These are phyloP conservation scores for Scaptomyza hsui DNA, from an alignment of 1,140 invertebrate genomes.

Conservation along the genomic window DNA sequence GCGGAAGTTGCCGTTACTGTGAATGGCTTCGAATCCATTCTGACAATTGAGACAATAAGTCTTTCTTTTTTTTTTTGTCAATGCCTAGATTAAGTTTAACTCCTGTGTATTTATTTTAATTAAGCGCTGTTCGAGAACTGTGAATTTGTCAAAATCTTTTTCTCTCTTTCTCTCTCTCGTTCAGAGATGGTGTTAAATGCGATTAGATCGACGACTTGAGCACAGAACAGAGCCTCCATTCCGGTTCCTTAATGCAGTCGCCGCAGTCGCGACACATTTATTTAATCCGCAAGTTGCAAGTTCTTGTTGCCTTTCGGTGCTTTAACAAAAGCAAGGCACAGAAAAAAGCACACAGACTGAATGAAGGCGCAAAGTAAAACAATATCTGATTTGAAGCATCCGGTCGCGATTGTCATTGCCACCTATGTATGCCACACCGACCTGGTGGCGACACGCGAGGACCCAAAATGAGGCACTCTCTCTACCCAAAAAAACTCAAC, in stretches of 20 bases:
- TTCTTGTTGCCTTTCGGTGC: slow-evolving; percentile 40
- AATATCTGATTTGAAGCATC: slow-evolving; percentile 83
- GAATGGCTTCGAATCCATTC: slow-evolving; percentile 24
- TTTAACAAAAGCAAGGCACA: slow-evolving; percentile 59
- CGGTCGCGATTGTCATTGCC: slow-evolving; percentile 82
- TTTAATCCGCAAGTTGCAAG: slow-evolving; percentile 69
- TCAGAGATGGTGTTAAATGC: slow-evolving; percentile 54
- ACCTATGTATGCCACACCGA: slow-evolving; percentile 72
- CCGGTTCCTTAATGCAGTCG: slow-evolving; percentile 38
- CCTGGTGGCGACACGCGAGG: too few species aligned
- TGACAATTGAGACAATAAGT: slow-evolving; percentile 73
- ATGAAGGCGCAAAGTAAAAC: slow-evolving; percentile 81
- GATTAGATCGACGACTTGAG: slow-evolving; percentile 68
- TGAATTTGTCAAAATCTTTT: slow-evolving; percentile 66
- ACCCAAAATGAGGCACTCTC: slow-evolving; percentile 55
- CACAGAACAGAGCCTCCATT: too few species aligned
- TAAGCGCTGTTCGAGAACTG: slow-evolving; percentile 36
- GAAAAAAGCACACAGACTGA: slow-evolving; percentile 47
- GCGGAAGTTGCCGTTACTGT: slow-evolving; percentile 60
- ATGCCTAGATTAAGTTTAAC: not conserved
- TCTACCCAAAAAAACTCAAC: slow-evolving; percentile 35
- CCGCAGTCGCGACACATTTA: slow-evolving; percentile 72
- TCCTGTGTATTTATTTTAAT: slow-evolving; percentile 30
- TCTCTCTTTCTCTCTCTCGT: too few species aligned
- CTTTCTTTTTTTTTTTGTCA: not conserved